Conservation (phyloP, 2,888 invertebrate species). For the Drosophila flavopinicola region DNA sequence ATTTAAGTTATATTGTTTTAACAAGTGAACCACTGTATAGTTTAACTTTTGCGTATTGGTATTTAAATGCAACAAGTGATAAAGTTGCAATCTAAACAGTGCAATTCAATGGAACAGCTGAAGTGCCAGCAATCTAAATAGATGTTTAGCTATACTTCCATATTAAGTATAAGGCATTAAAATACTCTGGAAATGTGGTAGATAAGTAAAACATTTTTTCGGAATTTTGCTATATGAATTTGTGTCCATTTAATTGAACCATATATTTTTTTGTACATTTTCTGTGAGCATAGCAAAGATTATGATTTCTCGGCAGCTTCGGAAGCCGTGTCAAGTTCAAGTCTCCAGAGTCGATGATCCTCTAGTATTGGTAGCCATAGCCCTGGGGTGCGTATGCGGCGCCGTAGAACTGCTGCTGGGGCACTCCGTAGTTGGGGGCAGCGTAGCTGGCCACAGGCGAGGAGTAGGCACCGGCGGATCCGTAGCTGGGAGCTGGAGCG, state of each 20-base stretch:
- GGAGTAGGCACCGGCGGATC: constrained; percentile 77
- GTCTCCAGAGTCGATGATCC: constrained; percentile 1
- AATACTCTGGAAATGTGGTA: too few relatives aligned
- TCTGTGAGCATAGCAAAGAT: constrained; percentile 32
- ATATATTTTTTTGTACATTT: constrained; percentile 50
- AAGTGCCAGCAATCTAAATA: neutral
- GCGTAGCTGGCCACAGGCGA: constrained; percentile 71
- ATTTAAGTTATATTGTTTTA: neutral
- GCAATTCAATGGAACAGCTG: constrained; percentile 23
- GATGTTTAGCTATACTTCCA: neutral
- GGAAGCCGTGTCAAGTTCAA: constrained; percentile 17
- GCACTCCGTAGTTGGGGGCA: constrained; percentile 66
- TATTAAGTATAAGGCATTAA: neutral
- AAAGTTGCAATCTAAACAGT: neutral
- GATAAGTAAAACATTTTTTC: constrained; percentile 22
- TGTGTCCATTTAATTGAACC: constrained; percentile 29
- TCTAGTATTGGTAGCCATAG: constrained; percentile 59
- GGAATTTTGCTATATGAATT: constrained; percentile 23
- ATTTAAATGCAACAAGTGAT: neutral
- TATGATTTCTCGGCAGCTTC: constrained; percentile 28
- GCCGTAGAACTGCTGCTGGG: constrained; percentile 62
- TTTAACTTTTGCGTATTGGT: neutral
- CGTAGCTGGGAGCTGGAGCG: constrained; percentile 60
- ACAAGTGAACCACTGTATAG: neutral
- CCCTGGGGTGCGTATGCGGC: constrained; percentile 65